phyloP scores from a whole-genome alignment of 2,797 vertebrate species.

The Hydrophis major region DNA sequence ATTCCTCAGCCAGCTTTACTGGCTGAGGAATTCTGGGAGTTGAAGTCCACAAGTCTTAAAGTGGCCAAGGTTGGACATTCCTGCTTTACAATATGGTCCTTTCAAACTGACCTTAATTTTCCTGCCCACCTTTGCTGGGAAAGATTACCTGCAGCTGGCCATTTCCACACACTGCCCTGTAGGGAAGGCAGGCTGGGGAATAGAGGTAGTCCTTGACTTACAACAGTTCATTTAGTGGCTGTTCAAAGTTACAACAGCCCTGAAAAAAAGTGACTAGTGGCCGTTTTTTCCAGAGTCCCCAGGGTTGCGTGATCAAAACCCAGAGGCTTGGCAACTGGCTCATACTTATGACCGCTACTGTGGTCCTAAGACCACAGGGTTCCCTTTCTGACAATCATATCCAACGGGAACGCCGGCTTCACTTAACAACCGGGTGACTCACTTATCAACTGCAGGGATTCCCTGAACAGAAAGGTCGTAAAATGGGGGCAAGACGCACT shows the following conservation, averaged over 20 bases:
- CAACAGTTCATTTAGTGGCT: not conserved
- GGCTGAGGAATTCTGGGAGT: no score
- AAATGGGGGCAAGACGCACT: not conserved
- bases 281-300: not conserved
- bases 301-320: not conserved
- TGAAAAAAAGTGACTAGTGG: not conserved
- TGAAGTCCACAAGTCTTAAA: not conserved
- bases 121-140: slow-evolving; percentile 38
- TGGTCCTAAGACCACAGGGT: no score
- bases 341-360: no score
- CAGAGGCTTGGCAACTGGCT: not conserved
- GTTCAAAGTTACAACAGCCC: not conserved
- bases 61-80: no score
- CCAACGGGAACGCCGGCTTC: not conserved
- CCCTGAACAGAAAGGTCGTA: not conserved
- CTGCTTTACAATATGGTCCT: slow-evolving; percentile 13
- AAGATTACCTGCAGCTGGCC: not conserved
- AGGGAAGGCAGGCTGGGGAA: slow-evolving; percentile 14
- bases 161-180: not conserved
- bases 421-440: not conserved
- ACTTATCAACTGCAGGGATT: not conserved
- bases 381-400: not conserved
- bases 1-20: no score
- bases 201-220: not conserved
- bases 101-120: not conserved